phyloP scores from a whole-genome alignment of 2,888 invertebrate genomes.

The Petrolisthes manimaculis region DNA sequence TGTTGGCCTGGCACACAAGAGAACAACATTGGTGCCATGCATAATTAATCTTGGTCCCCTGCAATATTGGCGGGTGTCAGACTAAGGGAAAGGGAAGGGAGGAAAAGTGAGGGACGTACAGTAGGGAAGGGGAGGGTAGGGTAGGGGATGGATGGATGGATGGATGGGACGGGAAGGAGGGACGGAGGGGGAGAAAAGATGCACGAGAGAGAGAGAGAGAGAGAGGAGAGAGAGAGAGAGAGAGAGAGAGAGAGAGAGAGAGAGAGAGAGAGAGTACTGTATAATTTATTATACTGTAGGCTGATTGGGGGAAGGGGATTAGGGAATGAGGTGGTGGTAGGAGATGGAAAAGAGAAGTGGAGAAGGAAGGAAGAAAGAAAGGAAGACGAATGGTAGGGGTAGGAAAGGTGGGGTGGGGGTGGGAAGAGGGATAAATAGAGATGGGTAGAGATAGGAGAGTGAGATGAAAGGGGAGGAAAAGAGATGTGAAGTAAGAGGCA shows the following conservation, averaged over 20 bases:
- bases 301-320: not conserved
- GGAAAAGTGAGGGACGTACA: not conserved
- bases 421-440: too few species aligned
- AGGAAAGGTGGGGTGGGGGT: too few species aligned
- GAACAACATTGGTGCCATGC: slow-evolving; percentile 48
- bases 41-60: slow-evolving; percentile 43
- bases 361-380: too few species aligned
- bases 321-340: not conserved
- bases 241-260: not conserved
- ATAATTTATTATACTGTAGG: too few species aligned
- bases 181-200: not conserved
- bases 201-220: not conserved
- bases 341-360: too few species aligned
- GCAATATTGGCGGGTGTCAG: slow-evolving; percentile 45
- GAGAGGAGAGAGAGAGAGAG: not conserved
- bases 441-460: too few species aligned
- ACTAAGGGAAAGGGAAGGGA: not conserved
- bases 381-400: too few species aligned
- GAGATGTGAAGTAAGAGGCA: too few species aligned
- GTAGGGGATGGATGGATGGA: not conserved
- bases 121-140: not conserved
- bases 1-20: slow-evolving; percentile 41
- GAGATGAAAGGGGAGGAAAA: too few species aligned
- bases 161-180: not conserved
- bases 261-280: not conserved